Conservation (phyloP, 2,113 vertebrate genomes). For the Fukomys damarensis region DNA sequence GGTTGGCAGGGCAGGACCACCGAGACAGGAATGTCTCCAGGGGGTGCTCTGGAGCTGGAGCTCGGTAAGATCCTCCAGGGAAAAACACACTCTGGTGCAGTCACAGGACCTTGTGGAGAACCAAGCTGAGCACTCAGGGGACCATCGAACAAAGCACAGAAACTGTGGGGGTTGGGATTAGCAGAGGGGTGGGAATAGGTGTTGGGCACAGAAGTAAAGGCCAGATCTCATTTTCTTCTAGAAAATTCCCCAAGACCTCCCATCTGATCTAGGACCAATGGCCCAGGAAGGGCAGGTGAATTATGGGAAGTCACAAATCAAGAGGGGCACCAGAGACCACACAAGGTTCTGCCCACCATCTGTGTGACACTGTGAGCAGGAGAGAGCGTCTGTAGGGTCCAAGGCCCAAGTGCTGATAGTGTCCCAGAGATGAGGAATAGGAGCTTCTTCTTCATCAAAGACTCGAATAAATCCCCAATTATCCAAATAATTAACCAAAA, state of each 20-base stretch:
- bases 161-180: neutral
- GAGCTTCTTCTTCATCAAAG: neutral
- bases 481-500: neutral
- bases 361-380: neutral
- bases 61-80: too few relatives aligned
- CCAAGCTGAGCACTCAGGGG: accelerated
- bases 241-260: neutral
- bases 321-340: too few relatives aligned
- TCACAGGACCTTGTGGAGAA: accelerated
- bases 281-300: neutral
- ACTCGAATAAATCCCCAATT: too few relatives aligned
- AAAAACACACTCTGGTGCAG: too few relatives aligned
- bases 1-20: neutral
- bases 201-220: neutral
- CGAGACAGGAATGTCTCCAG: neutral
- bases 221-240: neutral
- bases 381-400: neutral
- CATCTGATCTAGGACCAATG: neutral
- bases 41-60: neutral
- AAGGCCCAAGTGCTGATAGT: neutral
- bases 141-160: neutral
- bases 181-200: neutral
- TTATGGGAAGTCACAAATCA: neutral
- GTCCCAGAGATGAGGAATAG: neutral
- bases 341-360: neutral